Evolutionary conservation across 2,888 invertebrate genomes (phyloP), one percentile per base, ranked within the genome.

Genomic region (Sinopyrophorus schimmeli): DNA sequence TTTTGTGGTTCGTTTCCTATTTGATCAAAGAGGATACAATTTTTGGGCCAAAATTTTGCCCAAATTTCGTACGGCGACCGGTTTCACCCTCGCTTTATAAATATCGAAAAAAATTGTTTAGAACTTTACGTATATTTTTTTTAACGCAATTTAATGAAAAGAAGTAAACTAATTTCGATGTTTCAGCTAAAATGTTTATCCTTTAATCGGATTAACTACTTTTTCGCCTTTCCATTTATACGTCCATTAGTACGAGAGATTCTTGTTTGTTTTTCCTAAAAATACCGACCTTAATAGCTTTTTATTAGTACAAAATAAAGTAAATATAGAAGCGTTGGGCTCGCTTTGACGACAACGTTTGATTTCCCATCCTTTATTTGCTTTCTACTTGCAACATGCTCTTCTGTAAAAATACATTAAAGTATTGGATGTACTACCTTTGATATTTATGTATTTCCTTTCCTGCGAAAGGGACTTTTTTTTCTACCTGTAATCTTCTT

Each of bases 211-310:
- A 47, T 53, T 53, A 51, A 47, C 32, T 26, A 27, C 40, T 48
- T 53, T 59, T 60, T 50, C 39, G 44, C 38, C 35, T 41, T 51
- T 57, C 55, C 53, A 57, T 60, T 58, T 58, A 55, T 57, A 50
- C 55, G 54, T 58, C 60, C 60, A 60, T 60, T 60, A 60, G 54
- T 27, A 43, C 23, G 30, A 31, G 37, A 35, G 40, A 35, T 43
- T 49, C 43, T 38, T 49, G 50, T 50, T 50, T 50, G 50, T 50
- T 50, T 50, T 44, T 24, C 43, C 32, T 50, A 35, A 47, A 47
- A 47, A 47, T 39, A 39, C 21, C 38, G 39, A 14, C 35, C 34
- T 32, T 47, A 47, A 47, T 47, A 41, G 47, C 47, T 40, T 47
- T 47, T 47, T 47, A 41, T 47, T 47, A 27, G 40, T 40, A 44